These are phyloP conservation scores for Hirtodrosophila confusa DNA, from an alignment of 2,888 invertebrate species.

Conservation along the genomic window DNA sequence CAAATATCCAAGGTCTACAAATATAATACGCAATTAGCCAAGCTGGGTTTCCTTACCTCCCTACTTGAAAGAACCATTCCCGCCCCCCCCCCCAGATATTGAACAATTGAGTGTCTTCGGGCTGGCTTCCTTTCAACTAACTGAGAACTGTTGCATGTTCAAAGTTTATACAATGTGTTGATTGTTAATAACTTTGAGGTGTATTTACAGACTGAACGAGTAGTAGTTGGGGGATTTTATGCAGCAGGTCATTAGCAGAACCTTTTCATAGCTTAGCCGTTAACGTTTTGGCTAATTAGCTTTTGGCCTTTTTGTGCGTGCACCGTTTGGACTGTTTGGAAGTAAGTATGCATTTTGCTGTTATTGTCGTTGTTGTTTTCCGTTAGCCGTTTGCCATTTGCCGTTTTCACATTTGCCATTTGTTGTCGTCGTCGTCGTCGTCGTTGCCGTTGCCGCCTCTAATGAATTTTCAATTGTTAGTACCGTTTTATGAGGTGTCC, in stretches of 20 bases:
- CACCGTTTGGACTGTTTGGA: conserved; percentile 48
- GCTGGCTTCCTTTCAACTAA: no score
- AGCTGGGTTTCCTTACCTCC: no score
- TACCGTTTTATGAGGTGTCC: conserved; percentile 72
- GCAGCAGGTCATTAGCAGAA: conserved; percentile 52
- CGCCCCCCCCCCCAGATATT: no score
- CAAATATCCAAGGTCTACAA: no score
- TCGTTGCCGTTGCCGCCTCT: conserved; percentile 36
- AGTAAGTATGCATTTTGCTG: conserved; percentile 36
- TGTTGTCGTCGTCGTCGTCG: conserved; percentile 20
- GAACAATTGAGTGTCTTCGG: no score
- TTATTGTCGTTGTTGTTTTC: conserved; percentile 19
- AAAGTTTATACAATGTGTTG: conserved; percentile 46
- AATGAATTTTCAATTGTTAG: conserved; percentile 78
- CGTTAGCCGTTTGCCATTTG: conserved; percentile 22
- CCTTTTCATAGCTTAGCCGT: conserved; percentile 68
- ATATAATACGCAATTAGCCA: no score
- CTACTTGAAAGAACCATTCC: no score
- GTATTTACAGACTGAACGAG: conserved; percentile 11
- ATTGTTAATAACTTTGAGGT: conserved; percentile 34
- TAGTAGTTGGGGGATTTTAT: conserved; percentile 39
- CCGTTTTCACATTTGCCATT: conserved; percentile 24
- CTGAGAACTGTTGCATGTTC: conserved; percentile 25
- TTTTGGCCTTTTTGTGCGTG: conserved; percentile 70
- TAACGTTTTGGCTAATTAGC: conserved; percentile 75